Percentiles rank a stretch among this genome's conserved stretches.
Conservation (phyloP, 2,888 invertebrate genomes). For the Stenurella melanura region DNA sequence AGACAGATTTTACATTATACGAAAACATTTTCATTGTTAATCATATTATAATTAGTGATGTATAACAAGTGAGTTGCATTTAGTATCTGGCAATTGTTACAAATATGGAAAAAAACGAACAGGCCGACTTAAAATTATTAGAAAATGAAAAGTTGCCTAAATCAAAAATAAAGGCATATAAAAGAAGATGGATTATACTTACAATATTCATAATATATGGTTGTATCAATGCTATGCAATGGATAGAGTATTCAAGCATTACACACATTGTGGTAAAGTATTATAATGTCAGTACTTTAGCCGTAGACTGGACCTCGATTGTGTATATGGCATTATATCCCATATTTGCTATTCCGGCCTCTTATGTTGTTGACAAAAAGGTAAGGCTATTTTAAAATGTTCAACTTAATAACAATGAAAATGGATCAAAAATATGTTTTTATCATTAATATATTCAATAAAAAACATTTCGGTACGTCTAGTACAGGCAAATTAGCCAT, state of each 20-base stretch:
- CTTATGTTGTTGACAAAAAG: constrained; percentile 93
- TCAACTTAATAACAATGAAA: no score
- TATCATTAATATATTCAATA: no score
- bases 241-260: constrained; percentile 96
- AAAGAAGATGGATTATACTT: constrained; percentile 88
- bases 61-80: no score
- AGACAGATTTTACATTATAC: no score
- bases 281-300: constrained; percentile 81
- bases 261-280: constrained; percentile 86
- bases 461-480: no score
- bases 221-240: constrained; percentile 93
- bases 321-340: constrained; percentile 97
- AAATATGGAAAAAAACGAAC: constrained; percentile 35
- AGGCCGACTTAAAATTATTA: constrained; percentile 40
- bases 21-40: no score
- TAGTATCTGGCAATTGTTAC: no score
- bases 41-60: no score
- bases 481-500: no score
- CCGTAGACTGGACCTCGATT: constrained; percentile 97
- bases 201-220: constrained; percentile 90
- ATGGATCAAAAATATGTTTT: no score
- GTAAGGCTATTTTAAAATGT: constrained; percentile 74
- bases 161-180: constrained; percentile 77
- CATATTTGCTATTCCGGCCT: constrained; percentile 95
- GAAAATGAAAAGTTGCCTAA: constrained; percentile 23